Base-by-base conservation (phyloP, 1,140 invertebrate genomes). In the Grapholita molesta region DNA sequence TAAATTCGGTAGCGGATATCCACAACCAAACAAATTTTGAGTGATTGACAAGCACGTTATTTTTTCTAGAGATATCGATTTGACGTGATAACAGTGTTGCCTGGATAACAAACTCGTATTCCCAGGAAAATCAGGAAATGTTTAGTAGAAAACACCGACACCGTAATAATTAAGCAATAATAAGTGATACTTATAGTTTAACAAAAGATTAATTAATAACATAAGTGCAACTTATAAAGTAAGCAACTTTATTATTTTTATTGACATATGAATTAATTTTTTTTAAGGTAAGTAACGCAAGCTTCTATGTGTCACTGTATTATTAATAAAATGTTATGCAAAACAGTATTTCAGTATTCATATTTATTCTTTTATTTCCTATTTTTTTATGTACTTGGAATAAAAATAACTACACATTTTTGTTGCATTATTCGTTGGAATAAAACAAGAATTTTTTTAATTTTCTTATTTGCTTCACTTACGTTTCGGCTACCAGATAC, bases 51-150 rank as follows among this genome's bases (percentile, higher is more conserved):
- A 25, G 52, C 9, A 11, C 11, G 18, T 53, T 18, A 3, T 55
- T 64, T 69, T 70, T 72, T 70, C n/a, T 1, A 1, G n/a, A 12
- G 2, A 30, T 61, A 61, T 61, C 55, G 55, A 61, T 30, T 30
- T 30, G 55, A 24, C 55, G 24, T 28, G 55, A 61, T 28, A 55
- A 15, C 25, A 61, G 25, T 61, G 55, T 61, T 61, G 55, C 55
- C 55, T 15, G 55, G 1, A n/a, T 28, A 30, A 30, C 12, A 61
- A 61, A 61, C 7, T 28, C 6, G 9, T 15, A 15, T 28, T 30
- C 55, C 55, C 55, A n/a, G n/a, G 12, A 2, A 15, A n/a, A 30
- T 38, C 33, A 38, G 1, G 12, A 35, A 7, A 9, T 9, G 32
- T 35, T 7, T 12, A 2, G 9, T 11, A 35, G 9, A n/a, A n/a